These are phyloP conservation scores for Plectus sambesii DNA, from an alignment of 1,140 invertebrate genomes.

Conservation along the genomic window DNA sequence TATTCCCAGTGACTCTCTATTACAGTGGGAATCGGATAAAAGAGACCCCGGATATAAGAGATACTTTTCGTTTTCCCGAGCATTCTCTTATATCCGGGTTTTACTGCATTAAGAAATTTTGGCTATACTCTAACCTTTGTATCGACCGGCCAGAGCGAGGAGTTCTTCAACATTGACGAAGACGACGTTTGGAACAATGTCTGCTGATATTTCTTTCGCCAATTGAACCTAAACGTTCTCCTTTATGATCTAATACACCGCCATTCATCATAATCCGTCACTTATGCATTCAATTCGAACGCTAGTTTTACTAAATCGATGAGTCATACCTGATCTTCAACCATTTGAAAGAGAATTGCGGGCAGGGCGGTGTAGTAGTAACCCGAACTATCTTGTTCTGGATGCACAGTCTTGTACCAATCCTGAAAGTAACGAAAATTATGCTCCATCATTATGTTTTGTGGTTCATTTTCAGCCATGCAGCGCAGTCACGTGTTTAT, in stretches of 20 bases:
- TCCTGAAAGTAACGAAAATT: too few relatives aligned
- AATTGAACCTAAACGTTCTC: constrained; percentile 61
- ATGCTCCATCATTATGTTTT: too few relatives aligned
- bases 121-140: constrained; percentile 53
- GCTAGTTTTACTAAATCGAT: constrained; percentile 10
- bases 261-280: too few relatives aligned
- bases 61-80: too few relatives aligned
- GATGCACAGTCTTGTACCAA: constrained; percentile 62
- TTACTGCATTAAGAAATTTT: too few relatives aligned
- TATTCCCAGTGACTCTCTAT: too few relatives aligned
- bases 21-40: too few relatives aligned
- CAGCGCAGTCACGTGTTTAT: too few relatives aligned
- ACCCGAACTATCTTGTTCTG: constrained; percentile 62
- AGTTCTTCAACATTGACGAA: constrained; percentile 77
- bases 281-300: constrained; percentile 2
- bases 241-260: too few relatives aligned
- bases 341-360: constrained; percentile 94
- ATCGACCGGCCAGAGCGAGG: constrained; percentile 70
- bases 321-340: constrained; percentile 55
- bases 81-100: too few relatives aligned
- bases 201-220: constrained; percentile 59
- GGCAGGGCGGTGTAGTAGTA: constrained; percentile 83
- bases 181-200: constrained; percentile 71
- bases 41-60: too few relatives aligned
- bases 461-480: too few relatives aligned